These are phyloP conservation scores for Dromaius novaehollandiae DNA, from an alignment of 2,113 vertebrate genomes.

Conservation along the genomic window DNA sequence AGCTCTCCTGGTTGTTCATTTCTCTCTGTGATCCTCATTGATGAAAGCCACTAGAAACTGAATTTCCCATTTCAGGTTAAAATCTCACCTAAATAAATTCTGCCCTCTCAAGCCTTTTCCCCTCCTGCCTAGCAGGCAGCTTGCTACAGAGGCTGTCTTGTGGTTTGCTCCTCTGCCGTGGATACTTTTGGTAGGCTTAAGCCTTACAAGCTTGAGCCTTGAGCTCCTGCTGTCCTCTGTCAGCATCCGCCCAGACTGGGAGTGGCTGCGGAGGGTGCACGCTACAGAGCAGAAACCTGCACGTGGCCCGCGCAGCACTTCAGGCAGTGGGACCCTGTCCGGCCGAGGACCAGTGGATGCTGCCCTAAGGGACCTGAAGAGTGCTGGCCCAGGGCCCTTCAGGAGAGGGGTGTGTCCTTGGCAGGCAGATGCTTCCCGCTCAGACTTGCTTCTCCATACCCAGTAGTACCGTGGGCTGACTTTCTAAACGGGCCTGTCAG, in stretches of 20 bases:
- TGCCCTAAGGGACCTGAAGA: not conserved
- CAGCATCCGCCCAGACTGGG: accelerated
- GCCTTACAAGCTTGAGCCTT: not conserved
- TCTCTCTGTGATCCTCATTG: not conserved
- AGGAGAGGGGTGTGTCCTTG: not conserved
- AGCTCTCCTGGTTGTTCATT: not conserved
- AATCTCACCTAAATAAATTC: accelerated
- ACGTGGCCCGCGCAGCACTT: not conserved
- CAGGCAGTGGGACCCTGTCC: accelerated
- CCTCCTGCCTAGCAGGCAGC: not conserved
- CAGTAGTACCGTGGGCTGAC: not conserved
- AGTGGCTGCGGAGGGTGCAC: accelerated
- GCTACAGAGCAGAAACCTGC: not conserved
- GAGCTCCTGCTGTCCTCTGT: not conserved
- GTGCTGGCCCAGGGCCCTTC: not conserved
- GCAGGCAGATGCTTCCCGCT: not conserved
- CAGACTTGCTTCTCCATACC: not conserved
- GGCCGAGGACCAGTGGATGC: not conserved
- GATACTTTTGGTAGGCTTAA: not conserved
- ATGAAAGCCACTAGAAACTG: not conserved
- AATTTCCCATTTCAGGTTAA: not conserved
- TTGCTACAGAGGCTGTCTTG: not conserved
- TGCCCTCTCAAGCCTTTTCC: not conserved
- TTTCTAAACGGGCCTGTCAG: not conserved
- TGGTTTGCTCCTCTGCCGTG: accelerated